Percentiles rank a stretch among this genome's conserved stretches.
phyloP scores from a whole-genome alignment of 2,797 vertebrate genomes.

The Arrhamphus sclerolepis region DNA sequence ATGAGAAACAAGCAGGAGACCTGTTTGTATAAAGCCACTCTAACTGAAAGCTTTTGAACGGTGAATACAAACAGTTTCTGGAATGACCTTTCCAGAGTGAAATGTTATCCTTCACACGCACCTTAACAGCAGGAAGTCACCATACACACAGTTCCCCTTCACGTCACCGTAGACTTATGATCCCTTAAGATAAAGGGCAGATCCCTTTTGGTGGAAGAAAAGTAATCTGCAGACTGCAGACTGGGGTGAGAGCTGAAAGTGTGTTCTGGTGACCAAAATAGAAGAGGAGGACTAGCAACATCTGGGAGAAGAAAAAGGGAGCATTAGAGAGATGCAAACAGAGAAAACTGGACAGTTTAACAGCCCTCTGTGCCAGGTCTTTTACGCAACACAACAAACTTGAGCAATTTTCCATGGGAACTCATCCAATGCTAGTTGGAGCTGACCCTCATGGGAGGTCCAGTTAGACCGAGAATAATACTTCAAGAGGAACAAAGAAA shows the following conservation, averaged over 20 bases:
- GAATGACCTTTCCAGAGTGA: conserved; percentile 73
- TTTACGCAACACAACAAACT: conserved; percentile 67
- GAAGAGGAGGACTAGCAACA: conserved; percentile 63
- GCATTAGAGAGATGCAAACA: conserved; percentile 56
- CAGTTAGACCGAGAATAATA: conserved; percentile 66
- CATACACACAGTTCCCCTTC: conserved; percentile 61
- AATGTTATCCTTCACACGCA: conserved; percentile 67
- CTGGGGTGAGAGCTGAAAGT: conserved; percentile 63
- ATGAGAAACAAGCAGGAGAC: conserved; percentile 46
- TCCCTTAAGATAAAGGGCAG: conserved; percentile 70
- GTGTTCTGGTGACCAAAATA: conserved; percentile 74
- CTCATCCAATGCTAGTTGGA: conserved; percentile 63
- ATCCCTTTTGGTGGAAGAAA: conserved; percentile 68
- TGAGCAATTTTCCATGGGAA: conserved; percentile 80
- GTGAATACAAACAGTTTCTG: conserved; percentile 50
- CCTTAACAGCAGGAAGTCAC: conserved; percentile 72
- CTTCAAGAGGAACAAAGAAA: conserved; percentile 57
- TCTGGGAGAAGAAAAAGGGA: conserved; percentile 64
- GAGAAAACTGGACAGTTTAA: conserved; percentile 57
- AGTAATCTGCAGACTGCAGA: conserved; percentile 66
- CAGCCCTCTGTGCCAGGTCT: conserved; percentile 57
- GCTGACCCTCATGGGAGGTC: conserved; percentile 75
- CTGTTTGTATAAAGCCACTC: conserved; percentile 40
- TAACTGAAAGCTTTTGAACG: conserved; percentile 40
- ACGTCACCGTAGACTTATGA: conserved; percentile 69